Base-by-base conservation (phyloP, 2,113 vertebrate genomes). In the Datnioides undecimradiatus region DNA sequence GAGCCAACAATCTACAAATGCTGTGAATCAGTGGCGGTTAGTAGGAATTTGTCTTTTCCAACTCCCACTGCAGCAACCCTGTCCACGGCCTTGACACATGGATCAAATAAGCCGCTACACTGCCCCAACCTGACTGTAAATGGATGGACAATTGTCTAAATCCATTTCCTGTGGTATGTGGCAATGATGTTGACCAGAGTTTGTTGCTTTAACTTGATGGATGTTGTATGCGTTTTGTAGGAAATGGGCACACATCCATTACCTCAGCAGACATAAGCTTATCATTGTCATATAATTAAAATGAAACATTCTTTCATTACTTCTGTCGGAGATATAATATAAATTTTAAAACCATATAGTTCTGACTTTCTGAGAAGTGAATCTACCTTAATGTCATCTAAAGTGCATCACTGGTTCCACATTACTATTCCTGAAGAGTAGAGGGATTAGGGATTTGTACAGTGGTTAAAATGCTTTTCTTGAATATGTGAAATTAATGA, bases 1-100 rank as follows among this genome's bases (percentile, higher is more conserved):
- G 80, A 83, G 79, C 72, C 31, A 68, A 85, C 77, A 85, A 84
- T 34, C 54, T 73, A 27, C 58, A 38, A 73, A 68, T 12, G 38
- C 72, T 66, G 41, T 2, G 0, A 83, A 12, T 69, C 79, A 77
- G 72, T 2, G 31, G 40, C 5, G 36, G 60, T 85, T 82, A 41
- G 52, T 34, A 80, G 62, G 58, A 87, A 67, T 79, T 41, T 25
- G 33, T 84, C 19, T 34, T 54, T 52, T 82, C 76, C 77, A 27
- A 45, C 67, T 76, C 51, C 49, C 6, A 1, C 62, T 73, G 68
- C 67, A 69, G 63, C 29, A 76, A 62, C 16, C 33, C 3, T 19
- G 55, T 66, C 54, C 76, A 74, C 64, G 71, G 46, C 16, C 40
- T 71, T 36, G 29, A 81, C 55, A 63, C 75, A 58, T 59, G 60